phyloP scores from a whole-genome alignment of 2,113 vertebrate genomes.

The Leptobrachium ailaonicum region DNA sequence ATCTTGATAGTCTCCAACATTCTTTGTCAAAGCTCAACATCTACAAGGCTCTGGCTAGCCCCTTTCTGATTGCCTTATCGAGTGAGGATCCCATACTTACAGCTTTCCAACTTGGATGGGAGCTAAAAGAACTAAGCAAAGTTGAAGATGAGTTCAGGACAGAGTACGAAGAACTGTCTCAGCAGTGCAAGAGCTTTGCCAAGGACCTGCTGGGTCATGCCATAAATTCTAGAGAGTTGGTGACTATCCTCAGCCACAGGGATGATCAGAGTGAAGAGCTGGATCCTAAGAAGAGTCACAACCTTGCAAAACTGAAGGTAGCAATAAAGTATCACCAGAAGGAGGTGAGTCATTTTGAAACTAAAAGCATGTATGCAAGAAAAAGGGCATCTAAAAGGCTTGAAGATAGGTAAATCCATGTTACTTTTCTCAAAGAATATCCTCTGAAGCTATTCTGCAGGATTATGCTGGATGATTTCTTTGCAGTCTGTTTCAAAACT shows the following conservation, averaged over 20 bases:
- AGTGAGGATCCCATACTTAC: constrained; percentile 87
- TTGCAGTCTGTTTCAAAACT: no score
- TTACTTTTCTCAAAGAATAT: no score
- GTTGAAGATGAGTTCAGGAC: constrained; percentile 98
- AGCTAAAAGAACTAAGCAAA: constrained; percentile 96
- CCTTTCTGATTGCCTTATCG: constrained; percentile 94
- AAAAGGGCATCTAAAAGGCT: no score
- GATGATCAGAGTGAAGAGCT: constrained; percentile 94
- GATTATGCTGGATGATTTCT: no score
- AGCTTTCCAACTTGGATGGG: constrained; percentile 93
- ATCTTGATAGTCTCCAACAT: constrained; percentile 93
- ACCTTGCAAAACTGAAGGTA: constrained; percentile 94
- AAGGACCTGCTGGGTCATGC: constrained; percentile 97
- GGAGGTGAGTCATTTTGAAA: constrained; percentile 76
- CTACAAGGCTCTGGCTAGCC: constrained; percentile 94
- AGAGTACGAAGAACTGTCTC: constrained; percentile 96
- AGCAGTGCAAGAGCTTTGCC: constrained; percentile 95
- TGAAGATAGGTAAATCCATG: no score
- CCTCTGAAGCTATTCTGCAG: no score
- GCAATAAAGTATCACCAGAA: constrained; percentile 99
- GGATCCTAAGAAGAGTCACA: constrained; percentile 89
- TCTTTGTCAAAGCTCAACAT: constrained; percentile 93
- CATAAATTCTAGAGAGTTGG: constrained; percentile 88
- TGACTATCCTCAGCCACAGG: constrained; percentile 94
- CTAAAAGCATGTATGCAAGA: no score